Evolutionary conservation across 2,113 vertebrate genomes (phyloP).

Genomic region (Trogon surrucura): DNA sequence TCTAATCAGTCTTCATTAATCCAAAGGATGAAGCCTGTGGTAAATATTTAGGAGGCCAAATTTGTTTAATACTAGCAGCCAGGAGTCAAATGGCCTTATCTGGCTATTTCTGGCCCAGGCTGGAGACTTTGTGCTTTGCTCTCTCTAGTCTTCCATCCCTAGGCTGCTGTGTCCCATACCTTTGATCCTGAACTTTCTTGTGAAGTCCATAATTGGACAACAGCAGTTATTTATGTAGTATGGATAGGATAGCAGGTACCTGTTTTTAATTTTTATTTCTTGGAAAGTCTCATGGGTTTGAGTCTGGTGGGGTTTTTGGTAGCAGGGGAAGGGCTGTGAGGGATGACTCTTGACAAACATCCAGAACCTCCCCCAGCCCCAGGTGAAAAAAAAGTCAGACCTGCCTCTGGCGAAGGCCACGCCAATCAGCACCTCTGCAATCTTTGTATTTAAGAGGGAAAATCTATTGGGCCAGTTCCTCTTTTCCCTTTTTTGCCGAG

Average conservation of each 20-base stretch:
- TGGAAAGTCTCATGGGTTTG: not conserved
- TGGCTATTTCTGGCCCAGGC: not conserved
- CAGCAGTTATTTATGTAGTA: not conserved
- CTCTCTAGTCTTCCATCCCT: not conserved
- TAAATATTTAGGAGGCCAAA: not conserved
- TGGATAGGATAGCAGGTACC: not conserved
- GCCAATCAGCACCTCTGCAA: too few species aligned
- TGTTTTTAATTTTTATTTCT: not conserved
- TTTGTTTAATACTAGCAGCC: not conserved
- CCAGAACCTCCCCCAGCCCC: too few species aligned
- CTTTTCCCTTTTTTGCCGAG: too few species aligned
- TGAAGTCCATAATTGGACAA: not conserved
- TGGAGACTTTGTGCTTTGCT: not conserved
- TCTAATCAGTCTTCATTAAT: not conserved
- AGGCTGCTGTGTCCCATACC: not conserved
- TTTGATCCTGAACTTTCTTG: not conserved
- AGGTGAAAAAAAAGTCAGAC: too few species aligned
- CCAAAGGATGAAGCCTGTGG: not conserved
- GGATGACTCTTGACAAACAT: too few species aligned
- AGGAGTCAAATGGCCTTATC: not conserved
- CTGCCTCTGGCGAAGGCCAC: too few species aligned
- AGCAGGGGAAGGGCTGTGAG: too few species aligned
- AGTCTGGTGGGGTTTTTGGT: too few species aligned
- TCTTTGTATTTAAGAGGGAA: too few species aligned
- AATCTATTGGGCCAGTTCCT: too few species aligned